These are phyloP conservation scores for Heterotis niloticus DNA, from an alignment of 2,113 vertebrate species.

Conservation along the genomic window DNA sequence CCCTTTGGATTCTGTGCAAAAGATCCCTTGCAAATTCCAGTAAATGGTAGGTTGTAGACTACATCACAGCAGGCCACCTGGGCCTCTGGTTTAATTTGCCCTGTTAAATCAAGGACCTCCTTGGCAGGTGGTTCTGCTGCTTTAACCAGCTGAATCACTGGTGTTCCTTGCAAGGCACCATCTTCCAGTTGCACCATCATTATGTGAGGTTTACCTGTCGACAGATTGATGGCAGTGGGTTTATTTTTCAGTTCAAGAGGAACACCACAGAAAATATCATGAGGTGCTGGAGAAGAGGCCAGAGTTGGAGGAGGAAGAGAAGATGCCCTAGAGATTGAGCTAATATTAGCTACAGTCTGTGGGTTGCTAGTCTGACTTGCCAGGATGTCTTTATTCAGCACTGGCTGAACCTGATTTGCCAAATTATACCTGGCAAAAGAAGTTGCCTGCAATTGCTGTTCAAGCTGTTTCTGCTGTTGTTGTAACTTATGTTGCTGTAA, in stretches of 20 bases:
- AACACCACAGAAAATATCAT: constrained; percentile 69
- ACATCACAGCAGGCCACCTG: constrained; percentile 89
- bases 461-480: constrained; percentile 66
- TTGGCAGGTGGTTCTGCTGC: constrained; percentile 63
- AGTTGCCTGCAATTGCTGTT: constrained; percentile 65
- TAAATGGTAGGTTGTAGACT: constrained; percentile 92
- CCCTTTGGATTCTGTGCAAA: constrained; percentile 69
- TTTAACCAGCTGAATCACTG: constrained; percentile 82
- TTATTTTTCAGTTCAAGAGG: constrained; percentile 77
- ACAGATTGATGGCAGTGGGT: constrained; percentile 58
- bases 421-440: constrained; percentile 76
- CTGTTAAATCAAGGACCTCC: constrained; percentile 78
- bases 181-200: constrained; percentile 86
- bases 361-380: constrained; percentile 71
- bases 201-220: constrained; percentile 73
- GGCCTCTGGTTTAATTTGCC: constrained; percentile 79
- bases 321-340: constrained; percentile 51
- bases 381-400: constrained; percentile 78
- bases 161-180: constrained; percentile 59
- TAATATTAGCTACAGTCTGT: constrained; percentile 59
- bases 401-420: constrained; percentile 66
- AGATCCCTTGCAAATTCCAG: constrained; percentile 74
- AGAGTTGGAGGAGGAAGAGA: constrained; percentile 46
- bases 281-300: constrained; percentile 21
- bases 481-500: constrained; percentile 69